Conservation (phyloP, 2,113 vertebrate genomes). For the Antechinus flavipes region DNA sequence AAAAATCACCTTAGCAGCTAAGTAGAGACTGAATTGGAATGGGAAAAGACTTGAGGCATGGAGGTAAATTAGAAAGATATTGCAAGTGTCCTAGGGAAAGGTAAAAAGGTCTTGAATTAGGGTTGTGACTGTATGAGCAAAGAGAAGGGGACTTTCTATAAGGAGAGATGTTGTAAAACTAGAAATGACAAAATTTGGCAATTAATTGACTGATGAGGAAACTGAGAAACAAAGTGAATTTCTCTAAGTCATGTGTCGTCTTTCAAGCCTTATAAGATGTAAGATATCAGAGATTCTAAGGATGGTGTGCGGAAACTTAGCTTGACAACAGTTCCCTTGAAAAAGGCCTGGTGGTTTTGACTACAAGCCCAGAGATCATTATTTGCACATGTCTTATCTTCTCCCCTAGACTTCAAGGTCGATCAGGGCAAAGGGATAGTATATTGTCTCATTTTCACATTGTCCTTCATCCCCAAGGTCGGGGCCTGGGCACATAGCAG, state of each 20-base stretch:
- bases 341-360: neutral
- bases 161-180: neutral
- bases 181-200: neutral
- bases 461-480: neutral
- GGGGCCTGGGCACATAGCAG: neutral
- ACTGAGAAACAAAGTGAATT: neutral
- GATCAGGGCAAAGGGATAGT: neutral
- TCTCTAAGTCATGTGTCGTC: neutral
- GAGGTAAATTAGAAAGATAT: neutral
- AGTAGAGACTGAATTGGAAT: neutral
- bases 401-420: neutral
- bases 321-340: neutral
- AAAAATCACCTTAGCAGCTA: neutral
- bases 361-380: neutral
- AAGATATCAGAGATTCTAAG: neutral
- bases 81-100: neutral
- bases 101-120: neutral
- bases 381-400: neutral
- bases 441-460: neutral
- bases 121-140: neutral
- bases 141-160: neutral
- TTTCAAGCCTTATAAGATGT: neutral
- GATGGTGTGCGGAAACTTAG: neutral
- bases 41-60: neutral
- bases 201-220: neutral